A percentile compares a stretch with the other conserved stretches of the same genome.
Evolutionary conservation across 2,113 vertebrate species (phyloP).

Genomic region (Callipepla squamata): DNA sequence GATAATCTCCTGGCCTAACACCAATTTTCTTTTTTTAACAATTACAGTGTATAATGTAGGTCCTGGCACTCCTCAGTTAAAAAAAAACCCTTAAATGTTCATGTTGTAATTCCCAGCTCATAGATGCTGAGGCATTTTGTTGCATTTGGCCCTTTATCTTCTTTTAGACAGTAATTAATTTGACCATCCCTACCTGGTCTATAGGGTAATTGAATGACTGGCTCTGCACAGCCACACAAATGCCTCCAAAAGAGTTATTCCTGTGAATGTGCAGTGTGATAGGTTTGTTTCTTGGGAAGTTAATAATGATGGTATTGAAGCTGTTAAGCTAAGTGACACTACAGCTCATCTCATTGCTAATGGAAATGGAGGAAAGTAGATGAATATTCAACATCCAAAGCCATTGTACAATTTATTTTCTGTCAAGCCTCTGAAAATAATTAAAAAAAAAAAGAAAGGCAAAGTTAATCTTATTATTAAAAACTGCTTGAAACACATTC

Average conservation of each 20-base stretch:
- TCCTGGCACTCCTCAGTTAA: background rate
- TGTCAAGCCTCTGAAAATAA: background rate
- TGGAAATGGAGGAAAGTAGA: background rate
- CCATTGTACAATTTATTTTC: background rate
- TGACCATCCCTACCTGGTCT: background rate
- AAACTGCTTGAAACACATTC: background rate
- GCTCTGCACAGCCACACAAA: conserved; percentile 6
- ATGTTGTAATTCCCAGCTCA: background rate
- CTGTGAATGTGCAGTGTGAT: background rate
- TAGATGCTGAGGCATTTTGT: background rate
- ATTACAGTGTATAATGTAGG: background rate
- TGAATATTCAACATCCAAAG: background rate
- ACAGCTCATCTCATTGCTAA: background rate
- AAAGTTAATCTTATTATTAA: conserved; percentile 29
- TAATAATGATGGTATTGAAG: background rate
- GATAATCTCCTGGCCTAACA: background rate
- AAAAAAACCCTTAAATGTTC: background rate
- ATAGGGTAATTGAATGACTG: background rate
- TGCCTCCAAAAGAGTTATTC: conserved; percentile 18
- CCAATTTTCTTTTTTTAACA: background rate
- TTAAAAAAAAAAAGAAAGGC: background rate
- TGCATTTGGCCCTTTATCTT: conserved; percentile 39
- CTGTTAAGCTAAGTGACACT: background rate
- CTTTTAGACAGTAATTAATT: conserved; percentile 18
- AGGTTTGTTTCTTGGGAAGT: background rate